Conservation (phyloP, 2,888 invertebrate genomes). For the Mylabris sibirica region DNA sequence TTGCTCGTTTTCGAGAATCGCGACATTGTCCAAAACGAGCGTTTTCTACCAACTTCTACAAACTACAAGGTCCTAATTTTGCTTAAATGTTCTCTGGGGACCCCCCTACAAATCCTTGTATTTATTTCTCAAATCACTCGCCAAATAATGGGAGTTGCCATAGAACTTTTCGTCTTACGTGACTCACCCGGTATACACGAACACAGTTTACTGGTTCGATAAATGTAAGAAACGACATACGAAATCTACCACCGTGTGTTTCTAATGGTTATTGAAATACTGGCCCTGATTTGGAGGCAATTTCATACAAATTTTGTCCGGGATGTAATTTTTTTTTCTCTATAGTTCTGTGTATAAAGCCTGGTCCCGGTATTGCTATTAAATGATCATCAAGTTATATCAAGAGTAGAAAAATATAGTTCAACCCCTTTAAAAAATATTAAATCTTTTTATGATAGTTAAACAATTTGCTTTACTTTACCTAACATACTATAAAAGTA, state of each 20-base stretch:
- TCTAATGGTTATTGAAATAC: conserved; percentile 11
- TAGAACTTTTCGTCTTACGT: no score
- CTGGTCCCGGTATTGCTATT: conserved; percentile 16
- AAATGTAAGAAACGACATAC: conserved; percentile 8
- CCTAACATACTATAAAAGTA: conserved; percentile 36
- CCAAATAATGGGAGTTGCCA: no score
- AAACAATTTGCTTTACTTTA: conserved; percentile 31
- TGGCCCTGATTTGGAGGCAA: conserved; percentile 9
- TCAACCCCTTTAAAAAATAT: background rate
- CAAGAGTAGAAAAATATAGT: conserved; percentile 22
- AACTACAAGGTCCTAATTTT: no score
- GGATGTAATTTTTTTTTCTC: background rate
- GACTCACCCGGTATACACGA: no score
- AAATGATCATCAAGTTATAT: conserved; percentile 27
- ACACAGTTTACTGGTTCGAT: background rate
- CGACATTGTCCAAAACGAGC: no score
- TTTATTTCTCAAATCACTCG: no score
- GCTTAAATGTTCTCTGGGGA: no score
- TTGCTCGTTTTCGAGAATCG: no score
- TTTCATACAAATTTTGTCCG: conserved; percentile 12
- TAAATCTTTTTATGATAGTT: conserved; percentile 22
- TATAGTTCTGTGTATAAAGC: background rate
- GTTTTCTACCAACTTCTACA: no score
- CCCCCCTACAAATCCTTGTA: no score
- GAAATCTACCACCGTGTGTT: background rate